Percentiles rank a stretch among this genome's conserved stretches.
phyloP scores from a whole-genome alignment of 2,888 invertebrate species.

The Chrysina gloriosa region DNA sequence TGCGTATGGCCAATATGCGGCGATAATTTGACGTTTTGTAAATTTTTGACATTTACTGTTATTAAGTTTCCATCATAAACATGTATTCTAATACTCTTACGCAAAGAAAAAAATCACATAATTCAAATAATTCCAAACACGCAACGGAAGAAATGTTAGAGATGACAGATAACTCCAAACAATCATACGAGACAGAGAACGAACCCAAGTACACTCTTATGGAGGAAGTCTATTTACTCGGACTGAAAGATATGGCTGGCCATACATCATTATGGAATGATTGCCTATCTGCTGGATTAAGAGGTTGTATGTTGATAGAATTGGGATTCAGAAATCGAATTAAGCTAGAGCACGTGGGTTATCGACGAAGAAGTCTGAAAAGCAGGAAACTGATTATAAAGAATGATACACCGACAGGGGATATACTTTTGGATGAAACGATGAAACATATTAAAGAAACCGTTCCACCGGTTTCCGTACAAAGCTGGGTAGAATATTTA shows the following conservation, averaged over 20 bases:
- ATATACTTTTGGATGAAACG: constrained; percentile 90
- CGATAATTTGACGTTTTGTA: neutral
- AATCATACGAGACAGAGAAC: constrained; percentile 60
- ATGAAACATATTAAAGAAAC: constrained; percentile 95
- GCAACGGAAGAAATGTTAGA: constrained; percentile 68
- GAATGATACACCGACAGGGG: constrained; percentile 90
- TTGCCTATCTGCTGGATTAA: constrained; percentile 95
- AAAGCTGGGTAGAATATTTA: constrained; percentile 97
- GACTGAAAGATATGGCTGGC: constrained; percentile 98
- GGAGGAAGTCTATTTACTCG: constrained; percentile 97
- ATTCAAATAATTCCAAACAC: neutral
- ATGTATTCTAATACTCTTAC: constrained; percentile 23
- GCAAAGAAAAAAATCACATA: constrained; percentile 32
- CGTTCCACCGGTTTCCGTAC: constrained; percentile 91
- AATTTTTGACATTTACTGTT: constrained; percentile 10
- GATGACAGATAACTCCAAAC: neutral
- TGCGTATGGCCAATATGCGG: neutral
- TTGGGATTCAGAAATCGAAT: constrained; percentile 89
- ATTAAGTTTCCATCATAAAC: neutral
- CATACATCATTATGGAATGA: constrained; percentile 99
- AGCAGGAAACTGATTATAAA: constrained; percentile 81
- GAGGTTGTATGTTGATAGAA: constrained; percentile 96
- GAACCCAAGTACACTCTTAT: constrained; percentile 96
- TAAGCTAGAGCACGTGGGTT: constrained; percentile 92
- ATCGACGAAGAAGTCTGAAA: constrained; percentile 87